phyloP scores from a whole-genome alignment of 2,888 invertebrate species.

The Colostygia pectinataria region DNA sequence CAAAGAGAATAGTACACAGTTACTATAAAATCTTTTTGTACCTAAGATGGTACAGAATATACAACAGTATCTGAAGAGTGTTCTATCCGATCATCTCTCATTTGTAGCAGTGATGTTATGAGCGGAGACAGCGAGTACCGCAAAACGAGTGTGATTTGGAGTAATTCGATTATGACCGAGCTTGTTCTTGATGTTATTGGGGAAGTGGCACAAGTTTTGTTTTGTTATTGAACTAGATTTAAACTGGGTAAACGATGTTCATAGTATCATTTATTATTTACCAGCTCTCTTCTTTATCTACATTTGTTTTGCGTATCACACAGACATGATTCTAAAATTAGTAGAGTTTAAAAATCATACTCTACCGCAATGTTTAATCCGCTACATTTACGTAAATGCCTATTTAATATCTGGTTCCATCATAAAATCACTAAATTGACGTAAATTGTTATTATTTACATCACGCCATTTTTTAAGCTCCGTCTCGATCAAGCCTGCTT shows the following conservation, averaged over 20 bases:
- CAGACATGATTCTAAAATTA: no score
- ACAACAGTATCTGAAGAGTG: constrained; percentile 23
- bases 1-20: constrained; percentile 25
- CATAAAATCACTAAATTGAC: no score
- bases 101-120: constrained; percentile 58
- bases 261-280: no score
- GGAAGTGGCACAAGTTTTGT: constrained; percentile 42
- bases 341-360: no score
- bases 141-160: constrained; percentile 50
- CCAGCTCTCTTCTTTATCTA: no score
- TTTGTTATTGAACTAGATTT: constrained; percentile 11
- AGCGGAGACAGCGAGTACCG: constrained; percentile 57
- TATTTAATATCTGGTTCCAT: no score
- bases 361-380: no score
- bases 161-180: constrained; percentile 43
- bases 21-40: neutral
- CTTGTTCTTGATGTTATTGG: constrained; percentile 45
- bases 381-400: no score
- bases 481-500: constrained; percentile 7
- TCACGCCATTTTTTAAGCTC: neutral
- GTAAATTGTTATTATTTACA: no score
- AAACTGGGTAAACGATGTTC: no score
- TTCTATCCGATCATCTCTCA: constrained; percentile 54
- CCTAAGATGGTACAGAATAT: constrained; percentile 28
- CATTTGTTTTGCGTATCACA: no score